Percentiles rank a stretch among this genome's conserved stretches.
These are phyloP conservation scores for Enteromius thamalakanensis DNA, from an alignment of 2,797 vertebrate genomes.

Conservation along the genomic window DNA sequence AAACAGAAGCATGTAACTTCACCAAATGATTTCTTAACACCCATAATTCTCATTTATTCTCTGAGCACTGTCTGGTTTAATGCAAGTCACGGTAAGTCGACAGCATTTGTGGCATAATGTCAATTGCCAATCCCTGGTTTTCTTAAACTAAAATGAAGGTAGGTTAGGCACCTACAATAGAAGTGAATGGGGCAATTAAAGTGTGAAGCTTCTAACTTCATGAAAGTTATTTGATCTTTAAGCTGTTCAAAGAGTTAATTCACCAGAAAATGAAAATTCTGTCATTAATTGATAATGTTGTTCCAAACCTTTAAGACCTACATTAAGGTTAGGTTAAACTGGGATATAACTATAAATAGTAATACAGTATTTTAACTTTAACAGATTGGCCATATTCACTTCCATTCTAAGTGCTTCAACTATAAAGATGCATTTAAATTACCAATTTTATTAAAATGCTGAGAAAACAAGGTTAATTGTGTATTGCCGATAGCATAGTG, in stretches of 20 bases:
- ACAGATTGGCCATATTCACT: neutral
- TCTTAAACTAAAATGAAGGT: neutral
- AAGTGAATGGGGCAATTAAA: neutral
- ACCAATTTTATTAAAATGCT: neutral
- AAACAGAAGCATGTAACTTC: neutral
- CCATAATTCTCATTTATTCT: neutral
- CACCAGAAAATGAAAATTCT: neutral
- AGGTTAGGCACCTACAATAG: neutral
- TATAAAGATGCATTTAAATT: neutral
- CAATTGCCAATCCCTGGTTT: neutral
- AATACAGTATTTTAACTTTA: neutral
- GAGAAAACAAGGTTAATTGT: neutral
- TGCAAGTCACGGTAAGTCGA: neutral
- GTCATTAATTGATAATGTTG: neutral
- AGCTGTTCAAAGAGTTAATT: neutral
- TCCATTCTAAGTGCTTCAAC: neutral
- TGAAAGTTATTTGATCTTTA: neutral
- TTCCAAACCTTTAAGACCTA: neutral
- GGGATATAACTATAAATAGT: neutral
- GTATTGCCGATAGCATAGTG: neutral
- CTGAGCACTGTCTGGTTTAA: conserved; percentile 2
- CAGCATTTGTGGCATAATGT: neutral
- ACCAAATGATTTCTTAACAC: conserved; percentile 9
- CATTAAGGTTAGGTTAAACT: too few species aligned
- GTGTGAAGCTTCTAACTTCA: neutral